Evolutionary conservation across 2,113 vertebrate species (phyloP).

Genomic region (Heteronetta atricapilla): DNA sequence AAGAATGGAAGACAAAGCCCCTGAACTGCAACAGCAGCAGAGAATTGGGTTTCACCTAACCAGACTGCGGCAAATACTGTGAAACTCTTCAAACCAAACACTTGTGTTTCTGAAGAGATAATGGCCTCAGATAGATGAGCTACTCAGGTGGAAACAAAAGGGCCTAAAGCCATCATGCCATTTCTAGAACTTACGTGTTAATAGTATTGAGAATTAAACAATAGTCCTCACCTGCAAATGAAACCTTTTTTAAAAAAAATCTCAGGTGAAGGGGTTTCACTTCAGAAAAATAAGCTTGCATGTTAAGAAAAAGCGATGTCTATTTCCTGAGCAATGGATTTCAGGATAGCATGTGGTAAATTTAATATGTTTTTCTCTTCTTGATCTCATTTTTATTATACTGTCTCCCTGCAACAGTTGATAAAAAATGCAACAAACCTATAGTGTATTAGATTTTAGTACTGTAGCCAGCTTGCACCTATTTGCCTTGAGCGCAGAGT

Average conservation of each 20-base stretch:
- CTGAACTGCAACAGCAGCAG: neutral
- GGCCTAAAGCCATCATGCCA: neutral
- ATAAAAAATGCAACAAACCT: neutral
- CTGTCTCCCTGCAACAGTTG: neutral
- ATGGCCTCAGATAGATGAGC: neutral
- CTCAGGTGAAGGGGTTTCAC: neutral
- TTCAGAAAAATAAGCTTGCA: neutral
- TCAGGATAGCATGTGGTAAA: neutral
- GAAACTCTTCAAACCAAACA: neutral
- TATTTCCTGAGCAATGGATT: neutral
- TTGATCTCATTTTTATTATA: neutral
- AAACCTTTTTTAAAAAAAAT: neutral
- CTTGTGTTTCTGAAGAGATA: neutral
- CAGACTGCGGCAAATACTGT: neutral
- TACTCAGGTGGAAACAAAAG: constrained; percentile 12
- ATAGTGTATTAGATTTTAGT: neutral
- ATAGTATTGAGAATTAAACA: neutral
- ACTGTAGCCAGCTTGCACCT: neutral
- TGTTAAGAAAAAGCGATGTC: neutral
- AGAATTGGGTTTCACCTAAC: neutral
- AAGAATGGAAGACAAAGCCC: neutral
- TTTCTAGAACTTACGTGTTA: neutral
- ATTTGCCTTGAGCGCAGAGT: neutral
- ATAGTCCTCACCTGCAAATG: neutral
- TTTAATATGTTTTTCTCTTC: neutral